Conservation (phyloP, 2,888 invertebrate species). For the Hecatera dysodea region DNA sequence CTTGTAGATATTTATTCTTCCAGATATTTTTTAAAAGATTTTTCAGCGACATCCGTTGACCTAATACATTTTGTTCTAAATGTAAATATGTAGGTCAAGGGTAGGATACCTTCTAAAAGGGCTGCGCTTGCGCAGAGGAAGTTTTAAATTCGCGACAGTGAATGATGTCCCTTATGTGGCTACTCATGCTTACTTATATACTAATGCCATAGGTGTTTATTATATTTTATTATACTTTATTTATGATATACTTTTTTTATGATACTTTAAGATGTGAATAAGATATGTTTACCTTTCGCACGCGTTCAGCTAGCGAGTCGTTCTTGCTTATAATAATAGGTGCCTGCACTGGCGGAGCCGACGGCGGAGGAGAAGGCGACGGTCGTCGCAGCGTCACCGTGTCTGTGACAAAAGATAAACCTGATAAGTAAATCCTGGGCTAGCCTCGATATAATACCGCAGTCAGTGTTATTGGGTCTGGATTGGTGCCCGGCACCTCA, state of each 20-base stretch:
- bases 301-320: constrained; percentile 93
- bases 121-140: constrained; percentile 8
- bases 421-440: neutral
- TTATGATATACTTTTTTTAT: no score
- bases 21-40: neutral
- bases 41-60: neutral
- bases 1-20: constrained; percentile 1
- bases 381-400: constrained; percentile 89
- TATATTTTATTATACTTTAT: no score
- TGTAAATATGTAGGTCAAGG: constrained; percentile 40
- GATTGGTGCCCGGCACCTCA: no score
- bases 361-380: constrained; percentile 88
- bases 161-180: no score
- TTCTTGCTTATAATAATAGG: constrained; percentile 92
- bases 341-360: constrained; percentile 79
- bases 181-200: neutral
- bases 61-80: constrained; percentile 1
- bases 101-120: neutral
- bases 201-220: no score
- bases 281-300: constrained; percentile 90
- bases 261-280: neutral
- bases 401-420: constrained; percentile 68
- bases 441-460: neutral
- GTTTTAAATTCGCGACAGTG: neutral
- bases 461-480: neutral